These are phyloP conservation scores for Melopsittacus undulatus DNA, from an alignment of 2,797 vertebrate genomes.

Conservation along the genomic window DNA sequence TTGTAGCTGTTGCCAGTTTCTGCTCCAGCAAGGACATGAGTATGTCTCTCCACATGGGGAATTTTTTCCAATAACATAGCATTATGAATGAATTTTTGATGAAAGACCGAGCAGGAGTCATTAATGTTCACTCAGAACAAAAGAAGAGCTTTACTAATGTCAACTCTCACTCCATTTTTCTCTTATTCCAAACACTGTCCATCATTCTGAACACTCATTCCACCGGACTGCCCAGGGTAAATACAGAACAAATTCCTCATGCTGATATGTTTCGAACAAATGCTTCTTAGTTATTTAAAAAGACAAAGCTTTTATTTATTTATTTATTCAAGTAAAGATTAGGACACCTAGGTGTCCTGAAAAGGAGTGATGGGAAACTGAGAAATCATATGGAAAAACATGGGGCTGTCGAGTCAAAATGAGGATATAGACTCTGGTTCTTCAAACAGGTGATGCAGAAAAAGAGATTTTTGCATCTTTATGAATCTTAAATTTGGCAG, in stretches of 20 bases:
- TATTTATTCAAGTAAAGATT: background rate
- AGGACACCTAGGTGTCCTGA: background rate
- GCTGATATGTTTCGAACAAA: background rate
- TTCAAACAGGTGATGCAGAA: background rate
- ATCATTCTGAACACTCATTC: background rate
- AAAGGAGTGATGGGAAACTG: background rate
- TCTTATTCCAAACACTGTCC: background rate
- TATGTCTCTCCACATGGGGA: background rate
- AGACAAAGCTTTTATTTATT: background rate
- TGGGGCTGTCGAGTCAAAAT: background rate
- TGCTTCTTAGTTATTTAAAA: background rate
- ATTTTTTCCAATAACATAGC: background rate
- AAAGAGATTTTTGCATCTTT: background rate
- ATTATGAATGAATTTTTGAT: conserved; percentile 25
- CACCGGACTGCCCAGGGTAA: background rate
- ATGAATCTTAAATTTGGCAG: background rate
- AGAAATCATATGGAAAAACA: background rate
- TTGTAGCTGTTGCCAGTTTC: background rate
- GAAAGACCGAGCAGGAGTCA: background rate
- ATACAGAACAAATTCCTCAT: background rate
- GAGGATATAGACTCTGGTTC: background rate
- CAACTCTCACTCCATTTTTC: background rate
- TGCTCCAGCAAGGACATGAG: background rate
- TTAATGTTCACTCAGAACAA: conserved; percentile 8
- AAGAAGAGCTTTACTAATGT: background rate